Base-by-base conservation (phyloP, 2,797 vertebrate genomes). In the Mallotus villosus region DNA sequence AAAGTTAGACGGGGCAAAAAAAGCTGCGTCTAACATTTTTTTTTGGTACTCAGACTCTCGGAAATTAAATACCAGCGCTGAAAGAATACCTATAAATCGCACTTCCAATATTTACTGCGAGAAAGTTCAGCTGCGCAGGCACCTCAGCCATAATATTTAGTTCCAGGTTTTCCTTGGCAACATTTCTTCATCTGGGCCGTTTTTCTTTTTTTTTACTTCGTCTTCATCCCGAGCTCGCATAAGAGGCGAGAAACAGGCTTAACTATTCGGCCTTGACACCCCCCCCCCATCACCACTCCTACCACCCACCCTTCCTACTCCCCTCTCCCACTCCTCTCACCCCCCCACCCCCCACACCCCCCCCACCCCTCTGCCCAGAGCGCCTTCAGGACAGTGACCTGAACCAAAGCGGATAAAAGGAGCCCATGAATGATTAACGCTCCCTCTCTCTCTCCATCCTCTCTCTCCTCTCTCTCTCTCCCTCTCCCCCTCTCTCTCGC, bases 351-450 rank as follows among this genome's bases (percentile, higher is more conserved):
- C 64, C 60, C n/a, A 19, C 22, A 11, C 29, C 29, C 2, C 67
- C n/a, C 14, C 27, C 34, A 21, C 14, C 22, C 17, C 46, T 24
- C 46, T 11, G 4, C 58, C 41, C 57, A 11, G 8, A 71, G 67
- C 61, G 58, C 79, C 80, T 83, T 71, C 74, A 88, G 86, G 89
- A 92, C 88, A 81, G 84, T 84, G 89, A 92, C 89, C 87, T 89
- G 80, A 85, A 90, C 85, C 86, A 87, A 87, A 87, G 83, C 63
- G 87, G 76, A 87, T 92, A 91, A 92, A 92, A 93, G 89, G 88
- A 85, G 72, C 81, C 71, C 84, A 92, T 93, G 83, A 93, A 93
- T 91, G 87, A 92, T 93, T 93, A 89, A 92, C 75, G 19, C 17
- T 53, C 27, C 81, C 85, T 72, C 85, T 86, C 86, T 80, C 75